Base-by-base conservation (phyloP, 1,140 invertebrate species). In the Phocides pigmalion region DNA sequence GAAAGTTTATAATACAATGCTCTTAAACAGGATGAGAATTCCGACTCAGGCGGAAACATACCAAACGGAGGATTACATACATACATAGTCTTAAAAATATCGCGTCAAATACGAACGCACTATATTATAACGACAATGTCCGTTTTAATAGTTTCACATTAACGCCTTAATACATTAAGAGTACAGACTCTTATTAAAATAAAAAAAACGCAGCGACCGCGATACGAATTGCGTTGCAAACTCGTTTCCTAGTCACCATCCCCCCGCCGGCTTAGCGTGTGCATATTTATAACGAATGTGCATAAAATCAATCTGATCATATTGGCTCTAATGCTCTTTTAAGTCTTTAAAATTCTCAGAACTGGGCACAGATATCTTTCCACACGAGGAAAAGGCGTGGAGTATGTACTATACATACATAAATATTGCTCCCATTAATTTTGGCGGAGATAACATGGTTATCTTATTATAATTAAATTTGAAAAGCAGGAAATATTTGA, bases 71-170 rank as follows among this genome's bases (percentile, higher is more conserved):
- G 32, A 58, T 58, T 41, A 20, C n/a, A 25, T 47, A 56, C 39
- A 56, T 56, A 56, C 51, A 42, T 20, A 20, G 51, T 56, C 51
- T 25, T 32, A 50, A 50, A 28, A 50, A 56, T 56, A 58, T 58
- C 5, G 54, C 41, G 41, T 46, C 22, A 32, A 46, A 41, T 6
- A 15, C 19, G 46, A 58, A 58, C 42, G 22, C 25, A 58, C 41
- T 58, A 32, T 32, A 46, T 22, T 46, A 58, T 32, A 35, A 44
- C 11, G 54, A 46, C 42, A 58, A 25, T 44, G 42, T 46, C 16
- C 15, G 19, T 32, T 58, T 58, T 58, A 12, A 32, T 11, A 46
- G 22, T 46, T 44, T 46, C 54, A 46, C 41, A 22, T 44, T 28
- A 46, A 42, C 51, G 37, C 25, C 15, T 28, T 35, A 46, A 44